Percentiles rank a stretch among this genome's conserved stretches.
Evolutionary conservation across 2,113 vertebrate genomes (phyloP).

Genomic region (Agapornis roseicollis): DNA sequence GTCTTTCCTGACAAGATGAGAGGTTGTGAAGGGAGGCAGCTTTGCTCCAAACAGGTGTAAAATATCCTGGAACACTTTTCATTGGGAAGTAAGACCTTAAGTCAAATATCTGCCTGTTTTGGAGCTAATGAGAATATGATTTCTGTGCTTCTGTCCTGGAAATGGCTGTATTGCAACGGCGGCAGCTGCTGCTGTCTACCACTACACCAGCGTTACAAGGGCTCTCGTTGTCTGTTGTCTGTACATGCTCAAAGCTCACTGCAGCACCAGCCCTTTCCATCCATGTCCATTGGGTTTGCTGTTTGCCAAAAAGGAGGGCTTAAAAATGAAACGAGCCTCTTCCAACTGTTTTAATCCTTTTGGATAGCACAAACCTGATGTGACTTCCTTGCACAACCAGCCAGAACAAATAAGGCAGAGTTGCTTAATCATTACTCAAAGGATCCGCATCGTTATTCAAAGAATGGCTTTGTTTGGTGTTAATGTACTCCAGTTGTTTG

Average conservation of each 20-base stretch:
- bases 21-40: not conserved
- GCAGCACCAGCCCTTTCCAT: not conserved
- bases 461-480: not conserved
- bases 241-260: not conserved
- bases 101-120: not conserved
- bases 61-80: not conserved
- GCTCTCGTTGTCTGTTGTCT: not conserved
- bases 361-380: not conserved
- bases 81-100: not conserved
- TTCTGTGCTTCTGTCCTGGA: conserved; percentile 15
- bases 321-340: not conserved
- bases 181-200: not conserved
- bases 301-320: not conserved
- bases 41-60: not conserved
- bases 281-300: not conserved
- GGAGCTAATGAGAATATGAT: not conserved
- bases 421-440: not conserved
- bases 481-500: not conserved
- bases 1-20: not conserved
- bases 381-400: not conserved
- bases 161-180: not conserved
- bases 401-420: not conserved
- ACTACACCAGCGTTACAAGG: not conserved
- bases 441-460: not conserved
- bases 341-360: not conserved